Conservation (phyloP, 1,140 invertebrate genomes). For the Arctopsyche grandis region DNA sequence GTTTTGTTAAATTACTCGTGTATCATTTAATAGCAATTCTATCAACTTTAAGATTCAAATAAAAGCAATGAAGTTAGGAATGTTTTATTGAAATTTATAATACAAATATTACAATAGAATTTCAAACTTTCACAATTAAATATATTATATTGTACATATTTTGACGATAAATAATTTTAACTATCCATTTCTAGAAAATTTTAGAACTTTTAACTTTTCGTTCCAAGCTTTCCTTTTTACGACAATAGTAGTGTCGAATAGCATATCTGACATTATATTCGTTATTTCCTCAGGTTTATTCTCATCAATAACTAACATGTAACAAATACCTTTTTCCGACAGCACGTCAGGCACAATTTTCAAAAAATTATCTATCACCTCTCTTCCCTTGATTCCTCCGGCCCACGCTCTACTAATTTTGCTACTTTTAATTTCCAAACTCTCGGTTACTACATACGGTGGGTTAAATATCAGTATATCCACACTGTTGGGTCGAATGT, state of each 20-base stretch:
- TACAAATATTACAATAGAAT: neutral
- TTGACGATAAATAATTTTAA: neutral
- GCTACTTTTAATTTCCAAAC: conserved; percentile 71
- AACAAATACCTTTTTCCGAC: conserved; percentile 78
- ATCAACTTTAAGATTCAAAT: too few relatives aligned
- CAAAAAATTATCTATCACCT: conserved; percentile 84
- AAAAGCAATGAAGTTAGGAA: too few relatives aligned
- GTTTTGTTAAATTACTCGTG: too few relatives aligned
- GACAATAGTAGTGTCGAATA: conserved; percentile 72
- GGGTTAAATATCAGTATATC: conserved; percentile 97
- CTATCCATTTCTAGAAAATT: conserved; percentile 62
- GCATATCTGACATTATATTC: conserved; percentile 67
- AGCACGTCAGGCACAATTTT: conserved; percentile 74
- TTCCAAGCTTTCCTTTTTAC: conserved; percentile 76
- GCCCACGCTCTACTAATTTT: conserved; percentile 83
- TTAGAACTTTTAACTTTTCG: conserved; percentile 76
- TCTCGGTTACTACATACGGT: conserved; percentile 93
- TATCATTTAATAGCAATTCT: too few relatives aligned
- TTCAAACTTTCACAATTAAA: neutral
- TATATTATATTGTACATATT: neutral
- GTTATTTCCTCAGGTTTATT: conserved; percentile 84
- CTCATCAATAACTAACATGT: conserved; percentile 86
- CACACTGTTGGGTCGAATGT: conserved; percentile 66
- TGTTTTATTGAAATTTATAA: neutral
- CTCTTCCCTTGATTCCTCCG: conserved; percentile 81